Base-by-base conservation (phyloP, 2,888 invertebrate species). In the Andricus curvator region DNA sequence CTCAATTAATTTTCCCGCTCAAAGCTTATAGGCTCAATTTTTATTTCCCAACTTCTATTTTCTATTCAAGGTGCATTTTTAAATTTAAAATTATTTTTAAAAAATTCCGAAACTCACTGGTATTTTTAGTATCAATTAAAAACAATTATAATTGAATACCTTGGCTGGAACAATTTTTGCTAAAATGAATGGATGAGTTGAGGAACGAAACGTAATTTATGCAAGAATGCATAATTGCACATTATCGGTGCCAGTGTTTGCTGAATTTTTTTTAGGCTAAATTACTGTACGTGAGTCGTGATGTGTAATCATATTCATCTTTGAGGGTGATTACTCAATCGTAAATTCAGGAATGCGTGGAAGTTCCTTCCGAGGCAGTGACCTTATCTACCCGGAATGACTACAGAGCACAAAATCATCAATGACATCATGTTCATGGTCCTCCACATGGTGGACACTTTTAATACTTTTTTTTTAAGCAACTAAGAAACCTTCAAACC, bases 331-430 rank as follows among this genome's bases (percentile, higher is more conserved):
- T 56, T 56, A 74, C 51, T 56, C 33, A 74, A 56, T 74, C 74
- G 5, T 74, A 60, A 74, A 74, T 56, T 74, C 56, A 56, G 74
- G 56, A 74, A 74, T 74, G 74, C n/a, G 17, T 60, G 37, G 37
- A 33, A 37, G 8, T 29, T 33, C 15, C 20, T 20, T 33, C 56
- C 74, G 64, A 64, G 29, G 64, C 17, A 29, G 29, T 64, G 29
- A 64, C 37, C 56, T 51, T 74, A 48, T 20, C 29, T n/a, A 33
- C 33, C 29, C n/a, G 11, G 20, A 56, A 56, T n/a, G 29, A 74
- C n/a, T 37, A 33, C 20, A 74, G 20, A 37, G 56, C 33, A 51
- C 20, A 51, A 56, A 74, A 74, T 60, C n/a, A 13, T 37, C 33
- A 56, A n/a, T 74, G 74, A 74, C 74, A 74, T 37, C 56, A 56